Conservation (phyloP, 2,797 vertebrate species). For the Oryzias sinensis region DNA sequence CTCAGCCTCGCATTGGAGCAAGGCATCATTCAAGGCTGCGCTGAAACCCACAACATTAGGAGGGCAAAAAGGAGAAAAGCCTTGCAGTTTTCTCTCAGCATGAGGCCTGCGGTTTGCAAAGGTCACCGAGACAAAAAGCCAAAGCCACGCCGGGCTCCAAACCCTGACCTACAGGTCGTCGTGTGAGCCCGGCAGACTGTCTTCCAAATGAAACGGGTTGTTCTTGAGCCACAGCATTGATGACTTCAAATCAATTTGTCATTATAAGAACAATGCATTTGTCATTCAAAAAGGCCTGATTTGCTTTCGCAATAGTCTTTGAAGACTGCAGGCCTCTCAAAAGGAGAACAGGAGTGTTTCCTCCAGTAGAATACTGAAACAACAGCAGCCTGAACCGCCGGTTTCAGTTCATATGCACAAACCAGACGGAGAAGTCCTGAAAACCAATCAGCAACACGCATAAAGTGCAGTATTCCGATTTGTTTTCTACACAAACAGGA, state of each 20-base stretch:
- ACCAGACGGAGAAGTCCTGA: background rate
- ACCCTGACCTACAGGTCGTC: constrained; percentile 51
- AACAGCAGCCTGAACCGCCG: constrained; percentile 4
- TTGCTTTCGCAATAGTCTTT: too few species aligned
- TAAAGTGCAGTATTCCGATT: too few species aligned
- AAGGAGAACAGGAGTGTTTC: background rate
- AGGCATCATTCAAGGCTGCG: background rate
- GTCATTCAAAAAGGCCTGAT: background rate
- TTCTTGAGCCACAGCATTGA: constrained; percentile 25
- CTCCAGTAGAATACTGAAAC: background rate
- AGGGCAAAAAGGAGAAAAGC: background rate
- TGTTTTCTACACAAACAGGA: too few species aligned
- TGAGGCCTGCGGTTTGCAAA: constrained; percentile 1
- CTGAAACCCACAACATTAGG: background rate
- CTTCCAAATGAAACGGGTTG: constrained; percentile 43
- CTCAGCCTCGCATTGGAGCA: constrained; percentile 2
- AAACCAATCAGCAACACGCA: background rate
- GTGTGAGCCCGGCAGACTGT: constrained; percentile 49
- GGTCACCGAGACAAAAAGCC: constrained; percentile 21
- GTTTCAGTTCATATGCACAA: background rate
- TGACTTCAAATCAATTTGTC: constrained; percentile 11
- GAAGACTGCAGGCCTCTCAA: background rate
- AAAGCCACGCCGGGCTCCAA: constrained; percentile 39
- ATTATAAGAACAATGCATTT: background rate
- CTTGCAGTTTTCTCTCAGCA: background rate